Conservation (phyloP, 2,888 invertebrate species). For the Acanthococcus lagerstroemiae region DNA sequence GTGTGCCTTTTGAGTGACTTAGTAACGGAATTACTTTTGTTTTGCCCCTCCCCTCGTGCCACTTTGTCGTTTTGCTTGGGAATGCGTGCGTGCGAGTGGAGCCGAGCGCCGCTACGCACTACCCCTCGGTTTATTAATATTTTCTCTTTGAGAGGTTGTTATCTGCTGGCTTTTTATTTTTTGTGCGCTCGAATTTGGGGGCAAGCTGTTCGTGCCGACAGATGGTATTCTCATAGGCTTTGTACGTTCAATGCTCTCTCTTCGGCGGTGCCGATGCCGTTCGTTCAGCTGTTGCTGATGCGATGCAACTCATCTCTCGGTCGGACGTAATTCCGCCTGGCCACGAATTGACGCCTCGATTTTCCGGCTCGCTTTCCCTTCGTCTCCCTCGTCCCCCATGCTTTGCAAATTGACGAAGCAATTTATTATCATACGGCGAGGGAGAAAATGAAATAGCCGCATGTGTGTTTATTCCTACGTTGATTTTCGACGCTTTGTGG, state of each 20-base stretch:
- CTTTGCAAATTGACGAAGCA: neutral
- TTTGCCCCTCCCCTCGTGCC: neutral
- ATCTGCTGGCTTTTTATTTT: slow-evolving; percentile 5
- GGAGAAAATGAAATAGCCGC: neutral
- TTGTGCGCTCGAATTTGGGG: slow-evolving; percentile 9
- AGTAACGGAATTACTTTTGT: slow-evolving; percentile 25
- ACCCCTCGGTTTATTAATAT: slow-evolving; percentile 24
- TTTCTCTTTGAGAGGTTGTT: slow-evolving; percentile 3
- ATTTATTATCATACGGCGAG: neutral
- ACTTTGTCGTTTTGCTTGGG: slow-evolving; percentile 12
- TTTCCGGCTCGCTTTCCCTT: neutral
- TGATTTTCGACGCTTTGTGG: neutral
- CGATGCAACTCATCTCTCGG: too few relatives aligned
- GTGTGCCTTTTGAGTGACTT: slow-evolving; percentile 5
- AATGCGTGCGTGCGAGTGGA: neutral
- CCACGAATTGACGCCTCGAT: neutral
- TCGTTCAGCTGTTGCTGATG: slow-evolving; percentile 19
- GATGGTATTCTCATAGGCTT: slow-evolving; percentile 25
- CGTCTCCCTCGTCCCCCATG: neutral
- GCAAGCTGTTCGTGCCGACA: slow-evolving; percentile 26
- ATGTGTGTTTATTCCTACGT: slow-evolving; percentile 10
- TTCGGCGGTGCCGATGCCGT: neutral
- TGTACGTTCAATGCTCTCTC: neutral
- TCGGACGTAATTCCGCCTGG: neutral
- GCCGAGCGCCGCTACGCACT: neutral